Evolutionary conservation across 2,888 invertebrate species (phyloP).

Genomic region (Thymelicus lineola): DNA sequence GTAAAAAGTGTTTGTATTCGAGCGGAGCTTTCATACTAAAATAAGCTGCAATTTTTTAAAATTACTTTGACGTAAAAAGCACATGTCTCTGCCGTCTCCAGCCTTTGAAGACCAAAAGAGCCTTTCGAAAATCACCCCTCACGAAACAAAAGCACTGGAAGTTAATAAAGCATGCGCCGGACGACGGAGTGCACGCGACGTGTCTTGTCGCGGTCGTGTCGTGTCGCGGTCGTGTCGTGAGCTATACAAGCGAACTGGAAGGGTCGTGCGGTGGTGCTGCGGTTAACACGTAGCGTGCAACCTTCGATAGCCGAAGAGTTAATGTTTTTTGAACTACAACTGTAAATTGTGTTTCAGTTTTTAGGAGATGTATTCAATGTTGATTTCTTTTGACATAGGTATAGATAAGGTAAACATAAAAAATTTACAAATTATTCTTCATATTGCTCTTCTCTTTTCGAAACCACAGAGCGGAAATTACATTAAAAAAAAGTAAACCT

Average conservation of each 20-base stretch:
- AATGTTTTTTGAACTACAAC: not conserved
- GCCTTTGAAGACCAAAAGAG: constrained; percentile 37
- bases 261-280: constrained; percentile 15
- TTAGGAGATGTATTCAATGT: too few relatives aligned
- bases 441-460: too few relatives aligned
- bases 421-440: too few relatives aligned
- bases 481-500: too few relatives aligned
- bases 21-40: constrained; percentile 2
- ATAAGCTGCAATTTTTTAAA: constrained; percentile 22
- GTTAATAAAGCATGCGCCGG: constrained; percentile 35
- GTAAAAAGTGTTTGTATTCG: not conserved
- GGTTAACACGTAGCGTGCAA: not conserved
- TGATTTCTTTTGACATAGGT: too few relatives aligned
- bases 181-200: constrained; percentile 29
- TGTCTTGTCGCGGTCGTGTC: constrained; percentile 39
- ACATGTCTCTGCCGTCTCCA: constrained; percentile 27
- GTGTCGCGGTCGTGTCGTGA: constrained; percentile 38
- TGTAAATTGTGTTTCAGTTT: too few relatives aligned
- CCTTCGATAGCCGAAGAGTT: too few relatives aligned
- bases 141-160: constrained; percentile 35
- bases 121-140: constrained; percentile 37
- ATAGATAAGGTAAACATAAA: too few relatives aligned
- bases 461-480: too few relatives aligned
- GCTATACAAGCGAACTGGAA: constrained; percentile 17
- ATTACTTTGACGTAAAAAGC: constrained; percentile 32